phyloP scores from a whole-genome alignment of 1,140 invertebrate genomes.

The Drosophila takahashii region DNA sequence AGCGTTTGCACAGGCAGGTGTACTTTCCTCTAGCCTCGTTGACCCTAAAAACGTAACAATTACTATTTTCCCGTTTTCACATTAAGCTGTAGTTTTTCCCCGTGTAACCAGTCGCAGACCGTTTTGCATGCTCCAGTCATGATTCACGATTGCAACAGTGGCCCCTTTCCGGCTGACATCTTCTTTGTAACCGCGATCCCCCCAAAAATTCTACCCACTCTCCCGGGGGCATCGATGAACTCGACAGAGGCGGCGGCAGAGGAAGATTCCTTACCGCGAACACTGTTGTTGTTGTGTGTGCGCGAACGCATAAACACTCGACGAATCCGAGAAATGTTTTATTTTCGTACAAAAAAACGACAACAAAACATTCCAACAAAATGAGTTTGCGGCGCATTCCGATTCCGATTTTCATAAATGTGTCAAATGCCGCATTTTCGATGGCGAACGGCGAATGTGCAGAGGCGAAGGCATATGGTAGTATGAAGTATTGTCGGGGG shows the following conservation, averaged over 20 bases:
- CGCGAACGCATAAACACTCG: slow-evolving; percentile 25
- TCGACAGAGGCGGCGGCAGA: not conserved
- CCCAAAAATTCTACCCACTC: slow-evolving; percentile 7
- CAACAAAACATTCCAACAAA: slow-evolving; percentile 81
- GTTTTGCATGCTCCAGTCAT: slow-evolving; percentile 29
- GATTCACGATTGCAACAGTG: slow-evolving; percentile 43
- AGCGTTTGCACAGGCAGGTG: no score
- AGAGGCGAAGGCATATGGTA: slow-evolving; percentile 4
- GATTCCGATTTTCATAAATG: slow-evolving; percentile 81
- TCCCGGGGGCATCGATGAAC: slow-evolving; percentile 14
- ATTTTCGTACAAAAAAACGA: slow-evolving; percentile 55
- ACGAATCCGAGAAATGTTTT: slow-evolving; percentile 45
- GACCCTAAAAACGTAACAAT: not conserved
- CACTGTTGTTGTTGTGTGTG: slow-evolving; percentile 22
- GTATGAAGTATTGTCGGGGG: slow-evolving; percentile 7
- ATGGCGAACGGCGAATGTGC: slow-evolving; percentile 46
- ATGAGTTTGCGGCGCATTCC: slow-evolving; percentile 79
- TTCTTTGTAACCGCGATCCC: slow-evolving; percentile 18
- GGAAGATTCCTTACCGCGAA: slow-evolving; percentile 4
- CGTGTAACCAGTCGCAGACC: not conserved
- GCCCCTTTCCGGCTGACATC: slow-evolving; percentile 17
- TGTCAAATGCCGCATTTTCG: slow-evolving; percentile 81
- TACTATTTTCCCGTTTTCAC: not conserved
- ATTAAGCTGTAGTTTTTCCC: not conserved
- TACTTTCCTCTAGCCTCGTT: no score